Evolutionary conservation across 2,797 vertebrate genomes (phyloP).

Genomic region (Ctenosaura bakeri): DNA sequence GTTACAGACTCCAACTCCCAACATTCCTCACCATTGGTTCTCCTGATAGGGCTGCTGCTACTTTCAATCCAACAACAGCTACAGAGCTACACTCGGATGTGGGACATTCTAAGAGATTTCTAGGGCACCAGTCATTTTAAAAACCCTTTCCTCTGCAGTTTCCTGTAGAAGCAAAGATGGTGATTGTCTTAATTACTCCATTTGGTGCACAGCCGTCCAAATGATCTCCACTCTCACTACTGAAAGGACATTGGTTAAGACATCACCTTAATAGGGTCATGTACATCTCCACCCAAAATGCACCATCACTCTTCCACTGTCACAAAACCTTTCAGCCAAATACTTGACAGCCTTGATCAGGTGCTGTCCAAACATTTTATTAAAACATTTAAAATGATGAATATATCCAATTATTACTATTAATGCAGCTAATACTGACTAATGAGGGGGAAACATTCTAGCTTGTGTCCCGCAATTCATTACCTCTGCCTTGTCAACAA

Average conservation of each 20-base stretch:
- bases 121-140: constrained; percentile 3
- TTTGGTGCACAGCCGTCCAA: constrained; percentile 43
- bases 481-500: constrained; percentile 90
- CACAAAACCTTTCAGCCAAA: constrained; percentile 80
- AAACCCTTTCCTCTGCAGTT: constrained; percentile 10
- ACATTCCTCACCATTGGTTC: no score
- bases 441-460: constrained; percentile 85
- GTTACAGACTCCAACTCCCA: no score
- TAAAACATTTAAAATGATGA: constrained; percentile 91
- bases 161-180: background rate
- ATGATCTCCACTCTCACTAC: constrained; percentile 56
- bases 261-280: constrained; percentile 71
- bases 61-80: no score
- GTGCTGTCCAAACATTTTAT: constrained; percentile 90
- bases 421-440: constrained; percentile 90
- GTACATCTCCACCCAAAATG: constrained; percentile 81
- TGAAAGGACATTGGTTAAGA: constrained; percentile 69
- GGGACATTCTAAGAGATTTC: background rate
- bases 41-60: no score
- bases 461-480: constrained; percentile 86
- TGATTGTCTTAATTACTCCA: background rate
- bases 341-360: constrained; percentile 85
- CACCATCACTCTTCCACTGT: constrained; percentile 80
- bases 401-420: constrained; percentile 91
- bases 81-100: no score